phyloP scores from a whole-genome alignment of 2,113 vertebrate genomes.

The Pleuronectes platessa region DNA sequence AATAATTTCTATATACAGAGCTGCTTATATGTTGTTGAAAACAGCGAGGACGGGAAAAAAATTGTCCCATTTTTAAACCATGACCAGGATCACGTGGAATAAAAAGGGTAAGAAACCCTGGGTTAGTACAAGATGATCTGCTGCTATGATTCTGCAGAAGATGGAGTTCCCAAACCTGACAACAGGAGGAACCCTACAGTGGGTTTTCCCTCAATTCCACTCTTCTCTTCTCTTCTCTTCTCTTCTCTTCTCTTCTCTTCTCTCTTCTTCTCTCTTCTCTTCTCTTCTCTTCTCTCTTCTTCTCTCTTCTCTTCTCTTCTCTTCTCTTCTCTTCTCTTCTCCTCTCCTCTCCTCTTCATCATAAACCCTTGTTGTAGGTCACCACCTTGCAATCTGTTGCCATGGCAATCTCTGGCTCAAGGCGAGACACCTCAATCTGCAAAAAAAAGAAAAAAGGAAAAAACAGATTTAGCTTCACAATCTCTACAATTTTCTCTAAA shows the following conservation, averaged over 20 bases:
- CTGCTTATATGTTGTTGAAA: not conserved
- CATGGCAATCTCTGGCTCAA: constrained; percentile 95
- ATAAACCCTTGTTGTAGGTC: constrained; percentile 98
- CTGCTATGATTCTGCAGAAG: constrained; percentile 15
- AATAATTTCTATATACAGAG: constrained; percentile 21
- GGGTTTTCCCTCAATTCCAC: constrained; percentile 10
- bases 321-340: constrained; percentile 26
- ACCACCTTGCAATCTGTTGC: constrained; percentile 92
- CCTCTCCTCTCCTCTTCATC: constrained; percentile 61
- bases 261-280: not conserved
- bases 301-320: not conserved
- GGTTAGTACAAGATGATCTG: constrained; percentile 21
- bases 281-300: not conserved
- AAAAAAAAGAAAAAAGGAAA: not conserved
- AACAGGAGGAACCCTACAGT: constrained; percentile 26
- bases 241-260: constrained; percentile 26
- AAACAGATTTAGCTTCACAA: not conserved
- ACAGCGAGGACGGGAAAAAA: not conserved
- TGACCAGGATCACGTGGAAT: not conserved
- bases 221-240: not conserved
- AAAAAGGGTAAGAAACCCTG: not conserved
- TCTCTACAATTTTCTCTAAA: not conserved
- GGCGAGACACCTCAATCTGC: constrained; percentile 91
- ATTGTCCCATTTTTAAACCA: not conserved
- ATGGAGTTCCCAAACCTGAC: not conserved